A percentile compares a stretch with the other conserved stretches of the same genome.
These are phyloP conservation scores for Eilema sororculum DNA, from an alignment of 2,888 invertebrate genomes.

Conservation along the genomic window DNA sequence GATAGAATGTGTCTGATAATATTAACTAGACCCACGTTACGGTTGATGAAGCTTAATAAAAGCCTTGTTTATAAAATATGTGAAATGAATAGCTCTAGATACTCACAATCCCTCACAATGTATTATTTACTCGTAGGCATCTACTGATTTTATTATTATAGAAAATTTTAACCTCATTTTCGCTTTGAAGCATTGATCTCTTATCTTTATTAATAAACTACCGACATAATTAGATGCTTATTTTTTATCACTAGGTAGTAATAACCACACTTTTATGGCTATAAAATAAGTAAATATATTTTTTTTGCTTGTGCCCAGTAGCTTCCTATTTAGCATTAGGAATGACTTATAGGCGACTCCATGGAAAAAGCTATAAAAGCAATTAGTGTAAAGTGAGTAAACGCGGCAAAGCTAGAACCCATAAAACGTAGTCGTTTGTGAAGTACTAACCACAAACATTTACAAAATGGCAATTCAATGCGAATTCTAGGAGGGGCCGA, in stretches of 20 bases:
- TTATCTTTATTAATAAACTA: background rate
- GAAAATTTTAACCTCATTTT: background rate
- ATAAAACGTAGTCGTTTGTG: background rate
- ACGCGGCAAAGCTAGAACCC: background rate
- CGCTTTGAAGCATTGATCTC: background rate
- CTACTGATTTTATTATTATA: no score
- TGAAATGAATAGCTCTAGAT: no score
- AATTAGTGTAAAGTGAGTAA: background rate
- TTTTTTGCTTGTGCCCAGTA: background rate
- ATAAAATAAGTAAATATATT: background rate
- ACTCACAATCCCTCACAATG: no score
- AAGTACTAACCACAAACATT: background rate
- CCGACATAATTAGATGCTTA: background rate
- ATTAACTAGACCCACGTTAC: no score
- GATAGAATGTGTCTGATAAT: no score
- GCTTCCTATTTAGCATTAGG: background rate
- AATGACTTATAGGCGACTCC: background rate
- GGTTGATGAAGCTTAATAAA: no score
- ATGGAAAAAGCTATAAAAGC: slow-evolving; percentile 1
- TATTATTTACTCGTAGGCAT: no score
- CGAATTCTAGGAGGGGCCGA: background rate
- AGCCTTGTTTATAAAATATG: no score
- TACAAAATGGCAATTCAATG: background rate
- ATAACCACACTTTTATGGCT: background rate
- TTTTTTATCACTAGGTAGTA: background rate